Evolutionary conservation across 2,888 invertebrate species (phyloP).

Genomic region (Macroteleia sp.): DNA sequence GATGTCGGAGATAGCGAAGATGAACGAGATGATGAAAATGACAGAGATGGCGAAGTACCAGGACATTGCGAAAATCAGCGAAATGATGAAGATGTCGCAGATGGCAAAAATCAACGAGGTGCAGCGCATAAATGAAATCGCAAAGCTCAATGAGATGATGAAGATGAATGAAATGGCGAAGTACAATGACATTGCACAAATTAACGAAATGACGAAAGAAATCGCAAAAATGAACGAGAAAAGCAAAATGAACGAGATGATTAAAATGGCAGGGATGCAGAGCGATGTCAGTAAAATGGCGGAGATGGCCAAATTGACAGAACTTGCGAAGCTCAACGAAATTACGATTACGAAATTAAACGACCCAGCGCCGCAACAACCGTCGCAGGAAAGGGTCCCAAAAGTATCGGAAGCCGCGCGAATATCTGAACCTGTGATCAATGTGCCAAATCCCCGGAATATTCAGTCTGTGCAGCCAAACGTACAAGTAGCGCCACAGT

Average conservation of each 20-base stretch:
- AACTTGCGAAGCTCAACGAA: slow-evolving; percentile 82
- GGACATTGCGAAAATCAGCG: slow-evolving; percentile 81
- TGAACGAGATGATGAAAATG: slow-evolving; percentile 81
- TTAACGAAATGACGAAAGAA: slow-evolving; percentile 82
- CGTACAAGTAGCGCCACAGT: slow-evolving; percentile 78
- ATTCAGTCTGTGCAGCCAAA: slow-evolving; percentile 78
- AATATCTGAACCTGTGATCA: slow-evolving; percentile 83
- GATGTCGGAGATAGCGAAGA: slow-evolving; percentile 78
- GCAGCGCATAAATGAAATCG: slow-evolving; percentile 81
- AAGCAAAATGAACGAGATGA: slow-evolving; percentile 82
- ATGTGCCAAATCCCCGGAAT: slow-evolving; percentile 82
- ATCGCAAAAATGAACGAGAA: slow-evolving; percentile 82
- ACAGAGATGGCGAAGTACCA: slow-evolving; percentile 82
- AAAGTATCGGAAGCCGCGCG: slow-evolving; percentile 77
- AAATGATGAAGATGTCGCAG: slow-evolving; percentile 81
- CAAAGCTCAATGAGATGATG: slow-evolving; percentile 82
- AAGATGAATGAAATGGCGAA: slow-evolving; percentile 83
- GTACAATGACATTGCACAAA: slow-evolving; percentile 81
- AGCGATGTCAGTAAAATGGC: slow-evolving; percentile 82
- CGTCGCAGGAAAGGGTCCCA: slow-evolving; percentile 52
- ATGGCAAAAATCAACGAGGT: slow-evolving; percentile 82
- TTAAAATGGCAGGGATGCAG: slow-evolving; percentile 82
- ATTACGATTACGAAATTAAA: slow-evolving; percentile 82
- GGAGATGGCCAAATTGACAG: slow-evolving; percentile 82
- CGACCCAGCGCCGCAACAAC: slow-evolving; percentile 75